Evolutionary conservation across 2,888 invertebrate species (phyloP).

Genomic region (Druceiella hillmani): DNA sequence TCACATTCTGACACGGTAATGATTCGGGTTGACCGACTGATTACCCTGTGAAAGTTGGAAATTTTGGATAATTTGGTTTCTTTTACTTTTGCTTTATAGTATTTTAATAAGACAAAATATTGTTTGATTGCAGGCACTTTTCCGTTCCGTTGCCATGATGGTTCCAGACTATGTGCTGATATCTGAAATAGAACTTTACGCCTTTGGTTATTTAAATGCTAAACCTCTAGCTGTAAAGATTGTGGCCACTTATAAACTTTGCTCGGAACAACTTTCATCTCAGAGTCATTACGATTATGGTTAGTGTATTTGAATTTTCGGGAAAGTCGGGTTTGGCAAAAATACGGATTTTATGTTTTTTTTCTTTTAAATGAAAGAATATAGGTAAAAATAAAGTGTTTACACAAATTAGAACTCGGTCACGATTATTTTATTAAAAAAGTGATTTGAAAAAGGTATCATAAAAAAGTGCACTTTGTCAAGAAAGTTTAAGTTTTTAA

Average conservation of each 20-base stretch:
- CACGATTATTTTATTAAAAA: no score
- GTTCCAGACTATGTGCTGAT: slow-evolving; percentile 94
- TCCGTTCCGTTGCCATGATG: slow-evolving; percentile 97
- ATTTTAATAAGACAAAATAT: neutral
- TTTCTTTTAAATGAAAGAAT: no score
- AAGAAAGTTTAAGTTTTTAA: no score
- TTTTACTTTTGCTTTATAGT: slow-evolving; percentile 2
- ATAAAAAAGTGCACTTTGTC: no score
- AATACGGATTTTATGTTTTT: neutral
- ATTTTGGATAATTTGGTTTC: no score
- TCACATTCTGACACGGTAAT: no score
- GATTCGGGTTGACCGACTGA: no score
- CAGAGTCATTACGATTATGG: slow-evolving; percentile 96
- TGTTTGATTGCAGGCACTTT: slow-evolving; percentile 59
- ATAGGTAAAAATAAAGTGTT: no score
- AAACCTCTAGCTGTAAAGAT: slow-evolving; percentile 88
- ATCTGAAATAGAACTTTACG: slow-evolving; percentile 90
- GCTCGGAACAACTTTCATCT: slow-evolving; percentile 90
- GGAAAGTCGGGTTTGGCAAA: neutral
- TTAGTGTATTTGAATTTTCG: slow-evolving; percentile 27
- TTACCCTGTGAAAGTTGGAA: no score
- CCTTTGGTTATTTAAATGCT: slow-evolving; percentile 86
- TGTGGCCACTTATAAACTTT: slow-evolving; percentile 87
- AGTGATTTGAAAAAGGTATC: no score
- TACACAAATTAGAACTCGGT: no score